Conservation (phyloP, 2,113 vertebrate species). For the Arvicanthis niloticus region DNA sequence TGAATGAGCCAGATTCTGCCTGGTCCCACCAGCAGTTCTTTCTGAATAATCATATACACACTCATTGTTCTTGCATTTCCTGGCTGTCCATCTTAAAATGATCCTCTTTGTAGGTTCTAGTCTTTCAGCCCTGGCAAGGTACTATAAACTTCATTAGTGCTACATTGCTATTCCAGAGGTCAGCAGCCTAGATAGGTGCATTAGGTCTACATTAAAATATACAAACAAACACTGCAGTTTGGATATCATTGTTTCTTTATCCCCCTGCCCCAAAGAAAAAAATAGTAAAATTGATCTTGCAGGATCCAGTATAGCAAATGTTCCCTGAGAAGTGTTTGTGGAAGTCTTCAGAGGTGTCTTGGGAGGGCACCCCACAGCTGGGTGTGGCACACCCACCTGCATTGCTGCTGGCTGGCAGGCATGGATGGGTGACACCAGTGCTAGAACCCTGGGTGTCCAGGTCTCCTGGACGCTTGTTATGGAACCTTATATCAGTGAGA, state of each 20-base stretch:
- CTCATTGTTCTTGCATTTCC: background rate
- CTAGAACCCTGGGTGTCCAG: background rate
- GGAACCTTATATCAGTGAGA: conserved; percentile 34
- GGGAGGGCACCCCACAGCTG: background rate
- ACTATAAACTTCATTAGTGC: background rate
- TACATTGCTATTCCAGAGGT: background rate
- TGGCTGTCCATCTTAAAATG: conserved; percentile 4
- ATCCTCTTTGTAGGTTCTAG: background rate
- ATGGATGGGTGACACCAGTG: background rate
- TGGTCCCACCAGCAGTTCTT: background rate
- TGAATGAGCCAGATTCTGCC: background rate
- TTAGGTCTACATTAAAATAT: background rate
- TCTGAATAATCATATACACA: background rate
- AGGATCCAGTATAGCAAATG: background rate
- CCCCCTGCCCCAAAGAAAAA: background rate
- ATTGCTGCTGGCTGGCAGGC: background rate
- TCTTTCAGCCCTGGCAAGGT: background rate
- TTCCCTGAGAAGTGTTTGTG: conserved; percentile 16
- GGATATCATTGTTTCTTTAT: background rate
- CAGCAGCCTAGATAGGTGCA: conserved; percentile 4
- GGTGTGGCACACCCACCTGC: background rate
- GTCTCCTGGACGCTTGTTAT: background rate
- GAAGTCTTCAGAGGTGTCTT: background rate
- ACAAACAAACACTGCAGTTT: background rate
- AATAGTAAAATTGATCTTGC: background rate